These are phyloP conservation scores for Cossypha polioptera DNA, from an alignment of 2,797 vertebrate species.

Conservation along the genomic window DNA sequence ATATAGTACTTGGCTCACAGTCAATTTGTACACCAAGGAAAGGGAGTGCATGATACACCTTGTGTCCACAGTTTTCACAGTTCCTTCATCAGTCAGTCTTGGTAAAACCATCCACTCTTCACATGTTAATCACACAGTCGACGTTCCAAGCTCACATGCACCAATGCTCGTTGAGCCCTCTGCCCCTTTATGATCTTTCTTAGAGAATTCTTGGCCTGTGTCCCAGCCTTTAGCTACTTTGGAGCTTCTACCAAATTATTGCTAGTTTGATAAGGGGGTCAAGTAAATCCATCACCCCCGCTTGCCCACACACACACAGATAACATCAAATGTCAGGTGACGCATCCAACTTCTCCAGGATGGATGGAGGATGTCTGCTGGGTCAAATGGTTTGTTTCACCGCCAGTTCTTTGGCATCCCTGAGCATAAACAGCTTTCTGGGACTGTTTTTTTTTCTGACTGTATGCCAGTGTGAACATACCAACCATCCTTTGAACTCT, in stretches of 20 bases:
- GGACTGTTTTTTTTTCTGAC: background rate
- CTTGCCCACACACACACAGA: background rate
- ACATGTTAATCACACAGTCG: accelerated
- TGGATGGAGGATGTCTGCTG: background rate
- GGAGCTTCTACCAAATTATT: background rate
- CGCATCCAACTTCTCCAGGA: background rate
- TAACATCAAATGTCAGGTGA: background rate
- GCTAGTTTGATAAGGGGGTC: background rate
- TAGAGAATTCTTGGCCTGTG: background rate
- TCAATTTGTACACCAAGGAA: background rate
- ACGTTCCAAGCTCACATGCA: background rate
- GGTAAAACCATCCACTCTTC: background rate
- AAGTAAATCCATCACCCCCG: background rate
- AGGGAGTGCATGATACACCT: background rate
- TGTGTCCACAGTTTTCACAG: background rate
- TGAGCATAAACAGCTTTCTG: background rate
- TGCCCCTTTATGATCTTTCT: background rate
- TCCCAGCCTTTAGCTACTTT: background rate
- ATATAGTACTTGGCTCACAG: background rate
- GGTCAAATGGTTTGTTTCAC: background rate
- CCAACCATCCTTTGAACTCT: background rate
- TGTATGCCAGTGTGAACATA: background rate
- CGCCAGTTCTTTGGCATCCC: background rate
- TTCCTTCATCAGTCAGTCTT: background rate
- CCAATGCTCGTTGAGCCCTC: background rate